Percentiles rank a stretch among this genome's conserved stretches.
These are phyloP conservation scores for Xylocopa sonorina DNA, from an alignment of 1,140 invertebrate genomes.

Conservation along the genomic window DNA sequence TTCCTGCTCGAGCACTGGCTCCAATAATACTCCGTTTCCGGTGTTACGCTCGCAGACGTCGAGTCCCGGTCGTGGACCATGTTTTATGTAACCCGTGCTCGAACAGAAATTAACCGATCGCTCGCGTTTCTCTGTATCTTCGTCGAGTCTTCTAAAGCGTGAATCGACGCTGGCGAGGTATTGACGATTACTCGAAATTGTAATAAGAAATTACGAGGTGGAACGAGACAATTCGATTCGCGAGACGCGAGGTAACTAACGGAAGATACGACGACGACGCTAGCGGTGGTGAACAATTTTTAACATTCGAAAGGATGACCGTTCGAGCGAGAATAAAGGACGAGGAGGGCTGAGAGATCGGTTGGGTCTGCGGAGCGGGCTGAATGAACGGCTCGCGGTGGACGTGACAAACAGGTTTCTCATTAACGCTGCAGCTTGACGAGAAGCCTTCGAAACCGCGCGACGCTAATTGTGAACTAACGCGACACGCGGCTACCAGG, in stretches of 20 bases:
- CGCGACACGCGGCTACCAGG: constrained; percentile 38
- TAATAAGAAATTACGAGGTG: too few species aligned
- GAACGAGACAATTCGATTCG: not conserved
- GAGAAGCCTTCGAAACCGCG: constrained; percentile 41
- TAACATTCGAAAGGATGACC: not conserved
- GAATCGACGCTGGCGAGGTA: too few species aligned
- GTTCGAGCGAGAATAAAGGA: not conserved
- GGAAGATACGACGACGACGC: not conserved
- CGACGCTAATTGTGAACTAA: constrained; percentile 42
- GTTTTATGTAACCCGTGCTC: not conserved
- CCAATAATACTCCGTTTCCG: constrained; percentile 28
- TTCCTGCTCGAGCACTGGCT: not conserved
- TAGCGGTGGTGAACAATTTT: not conserved
- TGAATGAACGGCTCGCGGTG: constrained; percentile 24
- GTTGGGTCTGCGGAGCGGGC: not conserved
- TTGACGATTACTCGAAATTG: too few species aligned
- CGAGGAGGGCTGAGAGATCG: not conserved
- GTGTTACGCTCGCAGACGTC: not conserved
- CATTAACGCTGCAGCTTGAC: constrained; percentile 46
- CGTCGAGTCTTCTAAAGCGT: too few species aligned
- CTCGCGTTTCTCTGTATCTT: too few species aligned
- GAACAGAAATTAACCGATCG: too few species aligned
- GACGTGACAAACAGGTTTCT: constrained; percentile 51
- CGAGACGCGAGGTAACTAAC: too few species aligned
- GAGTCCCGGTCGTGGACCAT: not conserved